Base-by-base conservation (phyloP, 2,113 vertebrate species). In the Clarias magur region DNA sequence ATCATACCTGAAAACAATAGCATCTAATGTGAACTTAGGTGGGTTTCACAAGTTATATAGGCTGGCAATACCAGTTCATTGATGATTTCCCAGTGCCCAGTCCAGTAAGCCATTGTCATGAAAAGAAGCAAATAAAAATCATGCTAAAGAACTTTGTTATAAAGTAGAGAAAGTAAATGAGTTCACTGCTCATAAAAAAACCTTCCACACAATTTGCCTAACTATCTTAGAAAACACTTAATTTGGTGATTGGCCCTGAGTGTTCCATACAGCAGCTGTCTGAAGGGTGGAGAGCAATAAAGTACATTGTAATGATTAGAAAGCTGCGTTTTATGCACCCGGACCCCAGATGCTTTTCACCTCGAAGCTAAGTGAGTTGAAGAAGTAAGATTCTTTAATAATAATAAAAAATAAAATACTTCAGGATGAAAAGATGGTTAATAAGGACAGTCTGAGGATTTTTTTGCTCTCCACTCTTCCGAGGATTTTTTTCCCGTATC, bases 241-340 rank as follows among this genome's bases (percentile, higher is more conserved):
- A 60, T 23, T 80, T 12, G 21, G 79, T 80, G 34, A 80, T 12
- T 80, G 27, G 56, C 57, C 79, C 79, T 34, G 79, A 60, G 19
- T 80, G 79, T 23, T 60, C 56, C 57, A 60, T 60, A 60, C 27
- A 80, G 56, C 79, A 80, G 57, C 56, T 60, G 56, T 80, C 17
- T 38, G 56, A 80, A 30, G 30, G 34, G 38, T 60, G 23, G 10
- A 34, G 78, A 38, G 57, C n/a, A 80, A 80, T 80, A 80, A 80
- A 80, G 34, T 80, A 4, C 19, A 60, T 21, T 10, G 27, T 80
- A 60, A 80, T 80, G 27, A 80, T 80, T 34, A 80, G 19, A 38
- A 57, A 27, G 53, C 75, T 78, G 48, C 25, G 56, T 27, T 78
- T 78, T 56, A 78, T 56, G 42, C n/a, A 59, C 15, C 16, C 15